These are phyloP conservation scores for Antheraea pernyi DNA, from an alignment of 1,140 invertebrate genomes.

Conservation along the genomic window DNA sequence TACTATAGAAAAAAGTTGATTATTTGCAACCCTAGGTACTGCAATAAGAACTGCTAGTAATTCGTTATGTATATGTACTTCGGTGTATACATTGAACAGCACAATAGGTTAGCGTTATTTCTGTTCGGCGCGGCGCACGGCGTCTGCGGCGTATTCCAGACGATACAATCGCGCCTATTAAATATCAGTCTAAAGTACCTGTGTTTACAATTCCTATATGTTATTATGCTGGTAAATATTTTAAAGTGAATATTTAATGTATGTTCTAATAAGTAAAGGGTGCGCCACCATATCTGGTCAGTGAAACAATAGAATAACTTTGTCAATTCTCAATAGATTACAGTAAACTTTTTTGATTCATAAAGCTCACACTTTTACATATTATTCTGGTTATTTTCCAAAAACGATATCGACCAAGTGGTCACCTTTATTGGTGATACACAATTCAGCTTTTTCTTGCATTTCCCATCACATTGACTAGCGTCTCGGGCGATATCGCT, in stretches of 20 bases:
- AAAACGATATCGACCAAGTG: no score
- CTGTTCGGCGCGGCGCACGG: conserved; percentile 28
- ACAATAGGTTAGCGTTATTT: conserved; percentile 65
- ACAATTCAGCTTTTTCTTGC: no score
- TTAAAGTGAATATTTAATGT: neutral
- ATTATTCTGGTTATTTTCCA: no score
- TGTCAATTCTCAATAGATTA: no score
- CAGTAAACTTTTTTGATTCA: no score
- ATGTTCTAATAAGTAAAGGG: no score
- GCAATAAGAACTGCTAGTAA: conserved; percentile 1
- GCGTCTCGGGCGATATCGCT: no score
- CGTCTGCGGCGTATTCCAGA: conserved; percentile 43
- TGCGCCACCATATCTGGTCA: no score
- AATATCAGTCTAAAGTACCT: neutral
- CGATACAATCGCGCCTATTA: conserved; percentile 7
- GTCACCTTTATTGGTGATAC: no score
- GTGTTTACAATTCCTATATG: neutral
- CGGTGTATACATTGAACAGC: conserved; percentile 18
- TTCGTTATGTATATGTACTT: conserved; percentile 17
- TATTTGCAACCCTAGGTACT: conserved; percentile 7
- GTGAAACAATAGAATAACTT: no score
- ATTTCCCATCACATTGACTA: no score
- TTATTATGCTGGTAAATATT: neutral
- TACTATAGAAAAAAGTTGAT: neutral
- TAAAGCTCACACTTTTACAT: no score